Evolutionary conservation across 2,888 invertebrate genomes (phyloP), one percentile per base, ranked within the genome.

Genomic region (Actias luna): DNA sequence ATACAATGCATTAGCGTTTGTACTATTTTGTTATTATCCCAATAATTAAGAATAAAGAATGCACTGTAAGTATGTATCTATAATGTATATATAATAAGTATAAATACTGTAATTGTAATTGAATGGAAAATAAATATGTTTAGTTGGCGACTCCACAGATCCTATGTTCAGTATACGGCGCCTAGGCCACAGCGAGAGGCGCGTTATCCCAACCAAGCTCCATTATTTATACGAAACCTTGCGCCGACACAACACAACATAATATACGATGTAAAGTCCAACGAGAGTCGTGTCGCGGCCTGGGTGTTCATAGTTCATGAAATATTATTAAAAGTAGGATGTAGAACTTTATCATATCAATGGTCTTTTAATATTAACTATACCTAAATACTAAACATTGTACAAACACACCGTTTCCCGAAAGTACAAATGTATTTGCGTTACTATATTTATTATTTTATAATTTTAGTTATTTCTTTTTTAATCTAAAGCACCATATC

Each of bases 131-230:
- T 2, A 50, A 25, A 50, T 25, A 25, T 25, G 25, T 50, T 25
- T 12, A 22, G 4, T 2, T 12, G 22, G 22, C 66, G 61, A 46
- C 85, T 89, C 87, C 69, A 80, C 31, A 0, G 29, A 5, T 31
- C 12, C 62, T 2, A 46, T 73, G 79, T 80, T 27, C 79, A 0
- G 5, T 18, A 27, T 72, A 76, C 84, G 89, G 91, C 89, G 89
- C 89, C 91, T 91, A 89, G 87, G 83, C 87, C 89, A 79, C 90
- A 85, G 88, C 89, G 86, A 88, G 90, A 81, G 88, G 85, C 88
- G 86, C 89, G 84, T 75, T 83, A 82, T 83, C 77, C 84, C 83
- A 82, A 79, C 82, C 83, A 76, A 79, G 80, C 83, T 88, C 85
- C 90, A 91, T 92, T 90, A 91, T 92, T 92, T 89, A 92, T 89